Percentiles rank a stretch among this genome's conserved stretches.
These are phyloP conservation scores for Axinella damicornis DNA, from an alignment of 37 sponge, comb jelly and placozoan species.

Conservation along the genomic window DNA sequence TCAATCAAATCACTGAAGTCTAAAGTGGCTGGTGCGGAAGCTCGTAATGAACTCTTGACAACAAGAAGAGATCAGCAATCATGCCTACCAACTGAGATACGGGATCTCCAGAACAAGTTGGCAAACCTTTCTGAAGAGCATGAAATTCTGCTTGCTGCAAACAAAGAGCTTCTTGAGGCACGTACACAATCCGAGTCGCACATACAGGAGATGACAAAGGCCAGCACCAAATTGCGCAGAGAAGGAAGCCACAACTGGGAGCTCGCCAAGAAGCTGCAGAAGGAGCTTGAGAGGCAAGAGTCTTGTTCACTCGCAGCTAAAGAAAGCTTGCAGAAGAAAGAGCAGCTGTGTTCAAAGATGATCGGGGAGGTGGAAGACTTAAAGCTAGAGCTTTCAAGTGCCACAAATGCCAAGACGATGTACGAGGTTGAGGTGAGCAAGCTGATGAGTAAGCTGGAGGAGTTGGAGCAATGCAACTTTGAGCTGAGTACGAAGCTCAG, in stretches of 20 bases:
- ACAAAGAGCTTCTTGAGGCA: not conserved
- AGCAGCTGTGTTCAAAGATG: not conserved
- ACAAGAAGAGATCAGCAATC: constrained; percentile 2
- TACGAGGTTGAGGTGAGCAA: constrained; percentile 17
- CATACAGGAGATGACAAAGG: constrained; percentile 32
- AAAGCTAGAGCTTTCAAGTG: constrained; percentile 18
- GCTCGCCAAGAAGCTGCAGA: constrained; percentile 44
- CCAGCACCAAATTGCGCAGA: constrained; percentile 14
- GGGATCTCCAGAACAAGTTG: not conserved
- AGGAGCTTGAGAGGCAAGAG: constrained; percentile 45
- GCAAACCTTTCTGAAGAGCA: constrained; percentile 33
- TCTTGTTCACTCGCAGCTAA: not conserved
- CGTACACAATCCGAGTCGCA: not conserved
- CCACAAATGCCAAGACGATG: not conserved
- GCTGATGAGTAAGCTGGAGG: constrained; percentile 28
- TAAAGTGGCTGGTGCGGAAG: constrained; percentile 2
- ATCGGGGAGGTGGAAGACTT: not conserved
- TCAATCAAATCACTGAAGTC: not conserved
- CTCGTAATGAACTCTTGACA: not conserved
- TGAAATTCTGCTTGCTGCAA: not conserved
- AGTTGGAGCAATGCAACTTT: constrained; percentile 47
- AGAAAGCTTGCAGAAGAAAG: constrained; percentile 3
- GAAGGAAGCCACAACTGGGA: constrained; percentile 39
- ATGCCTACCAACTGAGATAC: not conserved
- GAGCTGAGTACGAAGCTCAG: constrained; percentile 41